These are phyloP conservation scores for Leucophenga montana DNA, from an alignment of 2,888 invertebrate genomes.

Conservation along the genomic window DNA sequence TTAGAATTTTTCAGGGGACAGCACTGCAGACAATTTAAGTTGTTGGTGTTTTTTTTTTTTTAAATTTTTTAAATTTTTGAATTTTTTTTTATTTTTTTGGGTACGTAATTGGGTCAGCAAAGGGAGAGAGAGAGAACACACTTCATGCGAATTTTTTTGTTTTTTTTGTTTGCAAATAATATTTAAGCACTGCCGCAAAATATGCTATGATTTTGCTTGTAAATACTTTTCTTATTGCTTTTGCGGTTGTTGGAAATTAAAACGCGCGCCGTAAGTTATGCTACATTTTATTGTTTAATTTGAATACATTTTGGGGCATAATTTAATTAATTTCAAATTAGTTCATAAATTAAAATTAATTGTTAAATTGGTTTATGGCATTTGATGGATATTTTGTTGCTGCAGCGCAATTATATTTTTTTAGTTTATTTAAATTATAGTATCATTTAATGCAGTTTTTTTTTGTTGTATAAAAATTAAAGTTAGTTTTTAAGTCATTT, in stretches of 20 bases:
- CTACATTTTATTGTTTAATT: constrained; percentile 40
- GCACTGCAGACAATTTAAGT: constrained; percentile 16
- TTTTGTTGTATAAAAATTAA: too few relatives aligned
- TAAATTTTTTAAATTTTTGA: constrained; percentile 33
- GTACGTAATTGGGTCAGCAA: too few relatives aligned
- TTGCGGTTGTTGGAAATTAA: not conserved
- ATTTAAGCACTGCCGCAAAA: constrained; percentile 25
- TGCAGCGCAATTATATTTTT: not conserved
- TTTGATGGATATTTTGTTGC: not conserved
- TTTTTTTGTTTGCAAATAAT: not conserved
- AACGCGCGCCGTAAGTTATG: constrained; percentile 47
- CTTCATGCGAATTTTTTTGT: not conserved
- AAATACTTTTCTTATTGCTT: not conserved
- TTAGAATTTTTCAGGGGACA: constrained; percentile 9
- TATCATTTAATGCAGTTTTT: too few relatives aligned
- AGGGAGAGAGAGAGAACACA: too few relatives aligned
- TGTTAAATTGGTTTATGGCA: too few relatives aligned
- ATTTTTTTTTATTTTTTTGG: too few relatives aligned
- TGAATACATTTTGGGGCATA: not conserved
- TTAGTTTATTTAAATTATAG: not conserved
- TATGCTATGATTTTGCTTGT: constrained; percentile 33
- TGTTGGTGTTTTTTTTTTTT: constrained; percentile 38
- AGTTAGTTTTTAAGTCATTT: too few relatives aligned
- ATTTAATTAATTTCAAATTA: not conserved
- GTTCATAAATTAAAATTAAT: not conserved